Conservation (phyloP, 2,888 invertebrate genomes). For the Monoplex corrugatus region DNA sequence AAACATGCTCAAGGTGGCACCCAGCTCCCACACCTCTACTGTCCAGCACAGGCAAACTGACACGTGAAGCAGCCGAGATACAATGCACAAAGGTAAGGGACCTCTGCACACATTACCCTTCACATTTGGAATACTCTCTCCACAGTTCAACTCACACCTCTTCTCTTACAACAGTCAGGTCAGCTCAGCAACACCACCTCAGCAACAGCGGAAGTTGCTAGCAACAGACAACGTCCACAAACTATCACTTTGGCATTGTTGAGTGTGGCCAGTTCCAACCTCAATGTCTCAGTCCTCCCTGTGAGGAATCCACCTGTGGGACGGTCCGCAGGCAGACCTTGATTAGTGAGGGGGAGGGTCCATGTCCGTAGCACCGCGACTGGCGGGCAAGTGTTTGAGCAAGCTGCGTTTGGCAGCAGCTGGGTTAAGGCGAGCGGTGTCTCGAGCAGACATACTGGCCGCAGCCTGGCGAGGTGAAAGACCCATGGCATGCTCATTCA, state of each 20-base stretch:
- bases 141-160: not conserved
- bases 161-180: not conserved
- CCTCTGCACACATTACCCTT: too few relatives aligned
- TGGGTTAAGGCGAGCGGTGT: conserved; percentile 67
- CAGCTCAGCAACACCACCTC: not conserved
- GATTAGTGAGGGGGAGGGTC: conserved; percentile 76
- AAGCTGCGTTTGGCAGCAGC: conserved; percentile 76
- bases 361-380: conserved; percentile 73
- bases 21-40: too few relatives aligned
- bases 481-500: conserved; percentile 41
- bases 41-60: too few relatives aligned
- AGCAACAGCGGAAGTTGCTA: not conserved
- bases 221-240: not conserved
- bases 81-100: too few relatives aligned
- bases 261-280: not conserved
- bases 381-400: conserved; percentile 77
- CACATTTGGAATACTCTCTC: too few relatives aligned
- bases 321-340: not conserved
- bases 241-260: not conserved
- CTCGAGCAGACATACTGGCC: conserved; percentile 36
- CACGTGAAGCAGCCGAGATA: too few relatives aligned
- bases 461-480: conserved; percentile 45
- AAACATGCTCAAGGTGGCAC: too few relatives aligned
- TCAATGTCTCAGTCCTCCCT: not conserved
- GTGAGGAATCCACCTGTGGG: not conserved